phyloP scores from a whole-genome alignment of 1,140 invertebrate species.

The Aphelinus certus region DNA sequence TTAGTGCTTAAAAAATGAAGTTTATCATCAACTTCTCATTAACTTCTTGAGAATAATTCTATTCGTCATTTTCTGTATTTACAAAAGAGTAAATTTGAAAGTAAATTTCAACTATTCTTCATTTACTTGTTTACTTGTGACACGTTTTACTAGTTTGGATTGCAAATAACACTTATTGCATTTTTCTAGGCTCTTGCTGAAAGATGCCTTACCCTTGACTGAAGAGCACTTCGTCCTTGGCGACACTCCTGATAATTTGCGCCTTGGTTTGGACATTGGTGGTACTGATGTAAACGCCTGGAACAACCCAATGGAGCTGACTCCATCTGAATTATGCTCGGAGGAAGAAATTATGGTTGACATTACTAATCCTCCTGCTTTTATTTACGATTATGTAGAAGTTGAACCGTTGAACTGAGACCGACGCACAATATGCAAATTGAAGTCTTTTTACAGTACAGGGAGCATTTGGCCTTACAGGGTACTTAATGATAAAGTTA shows the following conservation, averaged over 20 bases:
- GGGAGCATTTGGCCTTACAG: conserved; percentile 31
- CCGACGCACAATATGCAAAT: conserved; percentile 37
- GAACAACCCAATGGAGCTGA: conserved; percentile 52
- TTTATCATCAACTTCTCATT: not conserved
- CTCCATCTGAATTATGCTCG: conserved; percentile 42
- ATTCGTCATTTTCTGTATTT: not conserved
- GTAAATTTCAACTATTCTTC: no score
- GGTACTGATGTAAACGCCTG: conserved; percentile 55
- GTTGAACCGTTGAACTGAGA: conserved; percentile 60
- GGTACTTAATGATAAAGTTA: conserved; percentile 30
- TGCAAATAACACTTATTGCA: not conserved
- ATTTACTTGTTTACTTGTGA: no score
- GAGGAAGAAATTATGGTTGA: conserved; percentile 49
- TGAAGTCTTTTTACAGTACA: conserved; percentile 23
- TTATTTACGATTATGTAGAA: conserved; percentile 62
- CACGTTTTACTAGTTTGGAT: no score
- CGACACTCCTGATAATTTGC: conserved; percentile 59
- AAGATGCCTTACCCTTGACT: conserved; percentile 64
- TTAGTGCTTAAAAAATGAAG: not conserved
- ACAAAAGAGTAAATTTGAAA: not conserved
- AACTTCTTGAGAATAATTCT: not conserved
- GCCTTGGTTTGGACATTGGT: conserved; percentile 61
- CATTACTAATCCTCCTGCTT: conserved; percentile 50
- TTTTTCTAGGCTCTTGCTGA: conserved; percentile 61
- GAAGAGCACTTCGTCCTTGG: conserved; percentile 69